Evolutionary conservation across 2,797 vertebrate species (phyloP).

Genomic region (Xyrichtys novacula): DNA sequence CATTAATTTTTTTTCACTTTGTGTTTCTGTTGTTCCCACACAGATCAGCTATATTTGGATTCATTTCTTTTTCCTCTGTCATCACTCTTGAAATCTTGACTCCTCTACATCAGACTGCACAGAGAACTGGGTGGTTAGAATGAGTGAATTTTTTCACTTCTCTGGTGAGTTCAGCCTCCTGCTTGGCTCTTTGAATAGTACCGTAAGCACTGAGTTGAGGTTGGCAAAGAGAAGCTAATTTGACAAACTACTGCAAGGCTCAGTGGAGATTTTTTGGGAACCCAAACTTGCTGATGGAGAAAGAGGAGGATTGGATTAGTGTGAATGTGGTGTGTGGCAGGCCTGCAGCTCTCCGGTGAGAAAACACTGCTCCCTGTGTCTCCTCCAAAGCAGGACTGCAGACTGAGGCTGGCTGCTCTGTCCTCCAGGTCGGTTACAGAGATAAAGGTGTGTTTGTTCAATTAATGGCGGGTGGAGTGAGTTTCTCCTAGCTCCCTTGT

Average conservation of each 20-base stretch:
- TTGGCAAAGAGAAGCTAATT: conserved; percentile 43
- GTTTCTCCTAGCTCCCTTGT: neutral
- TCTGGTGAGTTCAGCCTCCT: conserved; percentile 34
- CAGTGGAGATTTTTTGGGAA: conserved; percentile 32
- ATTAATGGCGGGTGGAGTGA: conserved; percentile 26
- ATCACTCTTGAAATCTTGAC: conserved; percentile 47
- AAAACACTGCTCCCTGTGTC: conserved; percentile 67
- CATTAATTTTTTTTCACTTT: conserved; percentile 31
- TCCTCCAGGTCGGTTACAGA: conserved; percentile 47
- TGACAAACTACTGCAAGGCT: conserved; percentile 52
- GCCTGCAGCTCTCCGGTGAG: conserved; percentile 38
- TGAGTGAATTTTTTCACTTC: conserved; percentile 57
- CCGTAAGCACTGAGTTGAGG: conserved; percentile 31
- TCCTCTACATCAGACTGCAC: conserved; percentile 48
- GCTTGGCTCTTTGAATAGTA: conserved; percentile 33
- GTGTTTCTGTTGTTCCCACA: conserved; percentile 47
- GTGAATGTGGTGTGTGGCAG: conserved; percentile 20
- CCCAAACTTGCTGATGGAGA: conserved; percentile 51
- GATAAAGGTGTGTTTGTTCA: conserved; percentile 68
- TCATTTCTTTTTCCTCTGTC: conserved; percentile 54
- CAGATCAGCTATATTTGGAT: conserved; percentile 48
- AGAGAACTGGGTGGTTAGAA: conserved; percentile 38
- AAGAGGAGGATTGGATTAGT: conserved; percentile 40
- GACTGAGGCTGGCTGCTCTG: conserved; percentile 37
- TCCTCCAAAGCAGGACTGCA: conserved; percentile 35